These are phyloP conservation scores for Clitarchus hookeri DNA, from an alignment of 2,888 invertebrate genomes.

Conservation along the genomic window DNA sequence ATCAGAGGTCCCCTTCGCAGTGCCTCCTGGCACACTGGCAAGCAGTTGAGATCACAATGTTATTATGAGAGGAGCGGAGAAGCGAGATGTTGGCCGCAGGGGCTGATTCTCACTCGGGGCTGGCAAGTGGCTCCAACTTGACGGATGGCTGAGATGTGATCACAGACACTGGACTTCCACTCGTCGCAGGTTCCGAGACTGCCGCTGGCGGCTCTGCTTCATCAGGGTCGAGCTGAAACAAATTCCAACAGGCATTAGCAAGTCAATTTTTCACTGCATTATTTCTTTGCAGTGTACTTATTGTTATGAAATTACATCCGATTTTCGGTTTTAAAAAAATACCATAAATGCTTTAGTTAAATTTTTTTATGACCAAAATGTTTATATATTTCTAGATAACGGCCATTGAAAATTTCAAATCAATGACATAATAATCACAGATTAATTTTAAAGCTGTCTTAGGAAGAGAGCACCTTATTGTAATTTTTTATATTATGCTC, in stretches of 20 bases:
- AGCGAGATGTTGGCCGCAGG: not conserved
- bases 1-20: not conserved
- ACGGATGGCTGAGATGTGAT: slow-evolving; percentile 47
- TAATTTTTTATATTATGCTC: too few species aligned
- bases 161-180: slow-evolving; percentile 49
- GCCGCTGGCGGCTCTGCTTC: not conserved
- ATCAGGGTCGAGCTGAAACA: not conserved
- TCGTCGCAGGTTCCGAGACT: slow-evolving; percentile 1
- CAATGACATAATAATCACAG: too few species aligned
- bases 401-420: too few species aligned
- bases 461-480: too few species aligned
- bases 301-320: too few species aligned
- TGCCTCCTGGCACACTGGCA: slow-evolving; percentile 3
- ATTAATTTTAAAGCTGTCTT: too few species aligned
- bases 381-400: too few species aligned
- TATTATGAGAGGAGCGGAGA: slow-evolving; percentile 8
- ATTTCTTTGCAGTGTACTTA: too few species aligned
- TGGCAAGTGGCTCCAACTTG: slow-evolving; percentile 44
- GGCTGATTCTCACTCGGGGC: slow-evolving; percentile 33
- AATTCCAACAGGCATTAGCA: not conserved
- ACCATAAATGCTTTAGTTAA: too few species aligned
- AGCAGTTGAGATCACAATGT: slow-evolving; percentile 1
- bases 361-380: too few species aligned
- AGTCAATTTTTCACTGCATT: not conserved
- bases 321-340: too few species aligned